Percentiles rank a stretch among this genome's conserved stretches.
Conservation (phyloP, 2,888 invertebrate species). For the Stenodera caucasica region DNA sequence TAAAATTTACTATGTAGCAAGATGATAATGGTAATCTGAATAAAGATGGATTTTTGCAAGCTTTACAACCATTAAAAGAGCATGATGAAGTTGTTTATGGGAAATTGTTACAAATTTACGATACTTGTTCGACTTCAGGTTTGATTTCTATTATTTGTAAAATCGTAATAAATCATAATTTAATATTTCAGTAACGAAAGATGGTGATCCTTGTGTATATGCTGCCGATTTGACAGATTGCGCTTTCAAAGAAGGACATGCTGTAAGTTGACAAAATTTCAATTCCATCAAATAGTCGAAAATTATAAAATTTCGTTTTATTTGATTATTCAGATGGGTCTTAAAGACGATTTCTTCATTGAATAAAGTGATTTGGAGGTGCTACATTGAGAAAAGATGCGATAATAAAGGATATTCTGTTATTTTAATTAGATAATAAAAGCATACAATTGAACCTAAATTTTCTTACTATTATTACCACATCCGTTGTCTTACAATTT, state of each 20-base stretch:
- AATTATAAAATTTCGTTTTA: not conserved
- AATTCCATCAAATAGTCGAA: too few relatives aligned
- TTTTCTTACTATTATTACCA: too few relatives aligned
- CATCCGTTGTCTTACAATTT: too few relatives aligned
- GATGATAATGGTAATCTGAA: conserved; percentile 31
- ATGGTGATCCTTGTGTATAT: conserved; percentile 20
- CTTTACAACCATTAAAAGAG: conserved; percentile 30
- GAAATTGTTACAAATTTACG: conserved; percentile 23
- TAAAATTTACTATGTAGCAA: conserved; percentile 18
- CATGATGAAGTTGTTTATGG: conserved; percentile 30
- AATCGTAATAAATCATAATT: not conserved
- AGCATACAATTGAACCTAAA: not conserved
- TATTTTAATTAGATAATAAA: not conserved
- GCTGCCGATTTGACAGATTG: conserved; percentile 14
- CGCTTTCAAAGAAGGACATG: conserved; percentile 14
- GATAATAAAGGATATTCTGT: not conserved
- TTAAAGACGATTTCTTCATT: not conserved
- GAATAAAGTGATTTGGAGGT: not conserved
- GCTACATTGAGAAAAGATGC: not conserved
- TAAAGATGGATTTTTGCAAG: conserved; percentile 23
- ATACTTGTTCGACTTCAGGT: conserved; percentile 15
- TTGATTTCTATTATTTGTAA: conserved; percentile 2
- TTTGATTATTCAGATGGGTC: not conserved
- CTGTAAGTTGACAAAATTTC: conserved; percentile 12
- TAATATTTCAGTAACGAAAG: conserved; percentile 6